phyloP scores from a whole-genome alignment of 2,113 vertebrate species.

The Gymnocephalus cernua region DNA sequence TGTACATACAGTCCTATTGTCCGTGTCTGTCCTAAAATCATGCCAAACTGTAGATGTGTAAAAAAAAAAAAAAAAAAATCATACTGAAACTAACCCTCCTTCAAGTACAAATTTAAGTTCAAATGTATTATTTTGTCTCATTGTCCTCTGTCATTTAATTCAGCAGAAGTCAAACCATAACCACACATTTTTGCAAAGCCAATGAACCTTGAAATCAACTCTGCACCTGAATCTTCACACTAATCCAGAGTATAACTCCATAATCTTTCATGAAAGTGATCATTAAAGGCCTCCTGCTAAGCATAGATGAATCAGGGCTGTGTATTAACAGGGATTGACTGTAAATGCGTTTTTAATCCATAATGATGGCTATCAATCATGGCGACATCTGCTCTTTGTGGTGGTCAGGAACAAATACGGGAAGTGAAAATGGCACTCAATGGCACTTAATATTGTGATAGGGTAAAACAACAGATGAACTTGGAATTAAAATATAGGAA shows the following conservation, averaged over 20 bases:
- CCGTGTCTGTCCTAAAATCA: neutral
- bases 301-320: slow-evolving; percentile 49
- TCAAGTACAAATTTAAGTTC: neutral
- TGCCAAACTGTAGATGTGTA: neutral
- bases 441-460: slow-evolving; percentile 3
- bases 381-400: slow-evolving; percentile 48
- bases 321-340: slow-evolving; percentile 46
- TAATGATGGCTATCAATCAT: slow-evolving; percentile 48
- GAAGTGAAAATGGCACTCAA: slow-evolving; percentile 2
- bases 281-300: slow-evolving; percentile 51
- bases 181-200: slow-evolving; percentile 1
- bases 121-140: neutral
- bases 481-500: neutral
- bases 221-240: slow-evolving; percentile 25
- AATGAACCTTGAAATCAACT: slow-evolving; percentile 24
- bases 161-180: slow-evolving; percentile 6
- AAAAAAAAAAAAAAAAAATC: neutral
- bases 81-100: neutral
- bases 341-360: slow-evolving; percentile 52
- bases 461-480: neutral
- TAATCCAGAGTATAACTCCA: slow-evolving; percentile 45
- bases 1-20: too few relatives aligned
- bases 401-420: slow-evolving; percentile 20
- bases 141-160: neutral
- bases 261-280: slow-evolving; percentile 61